Evolutionary conservation across 2,888 invertebrate genomes (phyloP).

Genomic region (Melanargia galathea): DNA sequence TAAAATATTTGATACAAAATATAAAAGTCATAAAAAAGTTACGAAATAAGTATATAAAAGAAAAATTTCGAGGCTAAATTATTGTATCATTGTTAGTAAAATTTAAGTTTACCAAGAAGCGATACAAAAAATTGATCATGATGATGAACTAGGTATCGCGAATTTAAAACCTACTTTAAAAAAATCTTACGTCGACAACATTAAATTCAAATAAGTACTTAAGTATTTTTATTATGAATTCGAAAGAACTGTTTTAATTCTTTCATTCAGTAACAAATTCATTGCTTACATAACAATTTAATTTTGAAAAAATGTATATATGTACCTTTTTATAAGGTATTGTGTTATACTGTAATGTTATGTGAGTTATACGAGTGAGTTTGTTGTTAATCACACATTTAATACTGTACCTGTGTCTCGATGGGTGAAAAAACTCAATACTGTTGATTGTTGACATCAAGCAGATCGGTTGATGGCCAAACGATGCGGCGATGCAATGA

Average conservation of each 20-base stretch:
- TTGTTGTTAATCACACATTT: constrained; percentile 26
- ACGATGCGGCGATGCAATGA: constrained; percentile 33
- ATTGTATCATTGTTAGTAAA: no score
- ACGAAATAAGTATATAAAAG: background rate
- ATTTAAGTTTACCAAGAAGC: background rate
- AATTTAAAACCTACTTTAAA: background rate
- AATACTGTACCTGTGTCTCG: constrained; percentile 56
- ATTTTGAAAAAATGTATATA: background rate
- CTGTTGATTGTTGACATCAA: constrained; percentile 50
- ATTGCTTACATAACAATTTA: background rate
- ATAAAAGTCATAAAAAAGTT: background rate
- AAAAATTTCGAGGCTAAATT: background rate
- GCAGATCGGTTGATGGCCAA: constrained; percentile 34
- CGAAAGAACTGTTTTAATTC: no score
- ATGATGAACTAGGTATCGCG: background rate
- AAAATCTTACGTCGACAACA: no score
- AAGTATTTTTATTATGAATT: no score
- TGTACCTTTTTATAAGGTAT: background rate
- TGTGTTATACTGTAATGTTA: background rate
- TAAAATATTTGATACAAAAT: background rate
- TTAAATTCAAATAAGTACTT: no score
- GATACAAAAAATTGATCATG: background rate
- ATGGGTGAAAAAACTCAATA: constrained; percentile 63
- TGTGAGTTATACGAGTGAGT: constrained; percentile 16
- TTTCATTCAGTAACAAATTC: background rate